A percentile compares a stretch with the other conserved stretches of the same genome.
Conservation (phyloP, 2,113 vertebrate genomes). For the Benitochromis conjunctus region DNA sequence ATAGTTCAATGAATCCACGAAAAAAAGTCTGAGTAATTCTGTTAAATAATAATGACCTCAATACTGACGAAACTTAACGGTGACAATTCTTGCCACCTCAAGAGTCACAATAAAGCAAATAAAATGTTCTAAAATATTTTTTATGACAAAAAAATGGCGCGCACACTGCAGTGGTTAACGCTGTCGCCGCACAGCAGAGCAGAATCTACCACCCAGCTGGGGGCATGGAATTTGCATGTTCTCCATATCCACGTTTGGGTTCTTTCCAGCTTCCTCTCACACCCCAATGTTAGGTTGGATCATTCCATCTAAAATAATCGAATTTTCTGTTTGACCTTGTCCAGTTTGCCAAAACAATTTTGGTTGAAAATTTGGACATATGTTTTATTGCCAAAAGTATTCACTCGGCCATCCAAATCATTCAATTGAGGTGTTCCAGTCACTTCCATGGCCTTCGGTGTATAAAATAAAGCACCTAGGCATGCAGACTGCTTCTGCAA, state of each 20-base stretch:
- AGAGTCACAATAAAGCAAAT: neutral
- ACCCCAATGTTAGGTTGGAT: too few relatives aligned
- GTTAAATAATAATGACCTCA: neutral
- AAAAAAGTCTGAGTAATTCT: neutral
- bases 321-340: fast-evolving
- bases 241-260: neutral
- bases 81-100: neutral
- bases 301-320: too few relatives aligned
- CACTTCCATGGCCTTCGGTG: too few relatives aligned
- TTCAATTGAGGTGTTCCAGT: too few relatives aligned
- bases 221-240: neutral
- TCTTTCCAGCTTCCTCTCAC: neutral
- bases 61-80: fast-evolving
- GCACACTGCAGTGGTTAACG: neutral
- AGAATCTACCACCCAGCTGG: neutral
- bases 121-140: neutral
- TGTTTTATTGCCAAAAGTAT: too few relatives aligned
- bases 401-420: too few relatives aligned
- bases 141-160: neutral
- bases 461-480: fast-evolving
- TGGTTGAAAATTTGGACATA: too few relatives aligned
- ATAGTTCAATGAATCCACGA: too few relatives aligned
- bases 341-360: too few relatives aligned
- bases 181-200: neutral
- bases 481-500: neutral